Evolutionary conservation across 2,797 vertebrate genomes (phyloP), one percentile per base, ranked within the genome.

Genomic region (Gymnocypris eckloni): DNA sequence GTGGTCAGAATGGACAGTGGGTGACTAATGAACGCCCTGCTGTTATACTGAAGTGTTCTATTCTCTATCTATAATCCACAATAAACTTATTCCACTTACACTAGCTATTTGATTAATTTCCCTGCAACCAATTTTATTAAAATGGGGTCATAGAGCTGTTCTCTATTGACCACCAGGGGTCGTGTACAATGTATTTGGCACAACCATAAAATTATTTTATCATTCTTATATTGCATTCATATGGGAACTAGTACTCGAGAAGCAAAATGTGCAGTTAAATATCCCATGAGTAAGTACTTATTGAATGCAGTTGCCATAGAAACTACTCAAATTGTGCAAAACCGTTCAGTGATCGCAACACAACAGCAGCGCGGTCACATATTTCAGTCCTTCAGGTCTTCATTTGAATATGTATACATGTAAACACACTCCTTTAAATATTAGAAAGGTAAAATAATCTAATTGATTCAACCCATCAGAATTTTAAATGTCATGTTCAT

Each of bases 281-380:
- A 54, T 41, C 20, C 5, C 45, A 70, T 18, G 33, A 22, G 25
- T 64, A 6, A 6, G 59, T 37, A 37, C 20, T 80, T 52, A 72
- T 22, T 67, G 22, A 84, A 67, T 54, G 61, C 61, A 28, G 48
- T 84, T 69, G 67, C 73, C 48, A 54, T 54, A 56, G 33, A 84
- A 84, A 77, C 72, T 83, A 75, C 37, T 73, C 16, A 73, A 48
- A 59, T 45, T 83, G 54, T 64, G 56, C 56, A 83, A 76, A 83
- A 75, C 41, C 54, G 18, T 82, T 37, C 16, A 48, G 81, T 82
- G 54, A 59, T 25, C 41, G 61, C 39, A 37, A 45, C 16, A 56
- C 13, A 43, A 82, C 75, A 56, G 50, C 50, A 54, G 18, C n/a
- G 67, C n/a, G n/a, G 67, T 39, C 80, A 82, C 67, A 41, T 59